These are phyloP conservation scores for Stichopus chloronotus DNA, from an alignment of 35 echinoderm and acorn worm species.

Conservation along the genomic window DNA sequence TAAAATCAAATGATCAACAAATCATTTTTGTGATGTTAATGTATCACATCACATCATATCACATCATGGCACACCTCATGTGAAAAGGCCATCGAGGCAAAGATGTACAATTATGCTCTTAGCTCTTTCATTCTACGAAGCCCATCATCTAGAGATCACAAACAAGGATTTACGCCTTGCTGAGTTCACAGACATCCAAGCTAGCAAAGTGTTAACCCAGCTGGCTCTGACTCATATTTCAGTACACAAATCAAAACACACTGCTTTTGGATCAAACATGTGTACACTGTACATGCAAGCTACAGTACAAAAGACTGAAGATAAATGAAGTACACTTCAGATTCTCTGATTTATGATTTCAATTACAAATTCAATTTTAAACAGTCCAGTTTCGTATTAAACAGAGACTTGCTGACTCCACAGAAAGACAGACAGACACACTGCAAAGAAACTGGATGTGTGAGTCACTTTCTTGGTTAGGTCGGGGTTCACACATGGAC, in stretches of 20 bases:
- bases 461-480: neutral
- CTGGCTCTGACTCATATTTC: neutral
- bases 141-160: neutral
- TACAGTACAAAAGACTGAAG: neutral
- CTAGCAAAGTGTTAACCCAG: neutral
- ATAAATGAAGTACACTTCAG: neutral
- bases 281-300: neutral
- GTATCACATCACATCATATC: no score
- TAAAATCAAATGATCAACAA: no score
- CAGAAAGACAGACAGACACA: neutral
- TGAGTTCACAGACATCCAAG: no score
- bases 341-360: neutral
- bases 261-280: neutral
- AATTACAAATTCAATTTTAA: conserved; percentile 2
- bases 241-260: neutral
- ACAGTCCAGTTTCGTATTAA: neutral
- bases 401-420: neutral
- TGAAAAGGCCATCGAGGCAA: no score
- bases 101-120: no score
- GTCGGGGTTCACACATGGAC: neutral
- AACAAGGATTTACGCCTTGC: neutral
- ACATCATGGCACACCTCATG: no score
- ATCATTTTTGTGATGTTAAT: no score
- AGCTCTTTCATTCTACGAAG: no score
- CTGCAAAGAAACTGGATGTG: neutral